Percentiles rank a stretch among this genome's conserved stretches.
phyloP scores from a whole-genome alignment of 2,797 vertebrate genomes.

The Artibeus lituratus region DNA sequence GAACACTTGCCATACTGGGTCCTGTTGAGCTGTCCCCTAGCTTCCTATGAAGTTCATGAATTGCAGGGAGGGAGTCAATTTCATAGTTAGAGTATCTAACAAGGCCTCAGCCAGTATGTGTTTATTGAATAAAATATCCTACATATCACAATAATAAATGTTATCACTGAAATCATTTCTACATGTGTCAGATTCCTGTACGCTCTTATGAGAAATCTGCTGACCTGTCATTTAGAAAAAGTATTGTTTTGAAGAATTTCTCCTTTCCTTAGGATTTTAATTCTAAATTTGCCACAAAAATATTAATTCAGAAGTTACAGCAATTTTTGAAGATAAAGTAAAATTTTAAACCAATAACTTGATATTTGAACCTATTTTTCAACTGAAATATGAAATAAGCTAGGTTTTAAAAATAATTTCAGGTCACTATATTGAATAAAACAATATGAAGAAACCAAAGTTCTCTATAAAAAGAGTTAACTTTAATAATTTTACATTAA shows the following conservation, averaged over 20 bases:
- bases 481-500: not conserved
- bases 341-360: not conserved
- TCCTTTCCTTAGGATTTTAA: not conserved
- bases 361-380: not conserved
- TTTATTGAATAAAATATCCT: not conserved
- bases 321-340: not conserved
- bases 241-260: not conserved
- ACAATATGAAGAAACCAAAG: not conserved
- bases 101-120: not conserved
- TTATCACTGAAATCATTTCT: not conserved
- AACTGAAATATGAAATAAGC: not conserved
- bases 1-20: rapidly evolving
- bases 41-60: not conserved
- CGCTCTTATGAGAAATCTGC: not conserved
- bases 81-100: not conserved
- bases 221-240: not conserved
- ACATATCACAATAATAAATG: not conserved
- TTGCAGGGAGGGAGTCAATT: not conserved
- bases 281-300: not conserved
- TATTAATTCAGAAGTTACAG: not conserved
- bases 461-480: not conserved
- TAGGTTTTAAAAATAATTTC: not conserved
- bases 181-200: not conserved
- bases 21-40: not conserved
- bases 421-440: not conserved